These are phyloP conservation scores for Enhydra lutris DNA, from an alignment of 2,113 vertebrate genomes.

Conservation along the genomic window DNA sequence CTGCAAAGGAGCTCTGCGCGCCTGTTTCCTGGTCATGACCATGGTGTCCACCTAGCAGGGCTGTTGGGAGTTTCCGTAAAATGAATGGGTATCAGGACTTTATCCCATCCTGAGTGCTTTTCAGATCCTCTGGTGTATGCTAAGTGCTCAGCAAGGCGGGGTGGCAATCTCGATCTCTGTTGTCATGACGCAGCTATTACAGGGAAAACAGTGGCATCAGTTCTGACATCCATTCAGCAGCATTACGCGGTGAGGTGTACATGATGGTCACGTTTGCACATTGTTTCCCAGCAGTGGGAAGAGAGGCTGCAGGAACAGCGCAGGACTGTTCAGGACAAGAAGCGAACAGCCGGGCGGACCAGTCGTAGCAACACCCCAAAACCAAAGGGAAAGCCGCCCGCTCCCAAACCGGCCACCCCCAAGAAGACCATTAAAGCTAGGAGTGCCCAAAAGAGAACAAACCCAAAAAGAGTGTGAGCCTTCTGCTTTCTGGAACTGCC, in stretches of 20 bases:
- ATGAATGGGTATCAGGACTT: neutral
- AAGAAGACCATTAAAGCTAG: slow-evolving; percentile 81
- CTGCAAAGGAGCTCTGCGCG: neutral
- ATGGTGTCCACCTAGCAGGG: neutral
- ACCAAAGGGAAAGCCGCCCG: slow-evolving; percentile 73
- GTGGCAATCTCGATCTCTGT: neutral
- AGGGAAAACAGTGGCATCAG: neutral
- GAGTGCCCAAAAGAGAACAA: slow-evolving; percentile 80
- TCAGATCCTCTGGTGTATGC: neutral
- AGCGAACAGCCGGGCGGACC: slow-evolving; percentile 72
- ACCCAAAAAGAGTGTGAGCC: slow-evolving; percentile 74
- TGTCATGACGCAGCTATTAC: rapidly evolving
- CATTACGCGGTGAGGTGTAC: neutral
- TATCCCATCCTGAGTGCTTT: neutral
- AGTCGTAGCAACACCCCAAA: slow-evolving; percentile 80
- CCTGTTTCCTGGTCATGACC: neutral
- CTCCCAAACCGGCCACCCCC: slow-evolving; percentile 57
- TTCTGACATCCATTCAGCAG: neutral
- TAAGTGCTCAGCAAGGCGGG: neutral
- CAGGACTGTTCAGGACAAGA: slow-evolving; percentile 78
- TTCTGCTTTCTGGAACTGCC: slow-evolving; percentile 33
- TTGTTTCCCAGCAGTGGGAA: slow-evolving; percentile 84
- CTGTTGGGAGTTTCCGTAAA: neutral
- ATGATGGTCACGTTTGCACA: neutral
- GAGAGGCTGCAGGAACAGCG: slow-evolving; percentile 85